Conservation (phyloP, 2,113 vertebrate genomes). For the Glareola pratincola region DNA sequence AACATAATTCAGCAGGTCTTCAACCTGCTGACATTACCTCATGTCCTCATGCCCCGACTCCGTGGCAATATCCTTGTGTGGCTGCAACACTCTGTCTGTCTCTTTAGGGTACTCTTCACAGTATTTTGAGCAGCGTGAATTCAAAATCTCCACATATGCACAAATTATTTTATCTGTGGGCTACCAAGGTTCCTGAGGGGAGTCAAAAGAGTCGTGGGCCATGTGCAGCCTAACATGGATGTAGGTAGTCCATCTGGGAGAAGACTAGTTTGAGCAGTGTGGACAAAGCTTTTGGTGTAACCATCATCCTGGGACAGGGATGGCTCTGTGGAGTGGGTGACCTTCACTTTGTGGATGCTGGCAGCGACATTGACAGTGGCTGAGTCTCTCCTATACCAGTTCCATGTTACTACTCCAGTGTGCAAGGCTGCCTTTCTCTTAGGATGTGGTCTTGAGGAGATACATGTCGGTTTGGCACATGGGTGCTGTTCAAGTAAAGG, state of each 20-base stretch:
- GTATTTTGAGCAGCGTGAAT: neutral
- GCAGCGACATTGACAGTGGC: neutral
- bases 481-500: neutral
- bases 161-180: neutral
- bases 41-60: rapidly evolving
- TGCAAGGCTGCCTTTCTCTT: neutral
- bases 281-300: neutral
- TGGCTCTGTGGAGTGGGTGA: neutral
- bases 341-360: rapidly evolving
- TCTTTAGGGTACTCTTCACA: neutral
- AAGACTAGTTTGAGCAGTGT: neutral
- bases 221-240: neutral
- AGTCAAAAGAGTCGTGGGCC: neutral
- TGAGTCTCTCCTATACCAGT: neutral
- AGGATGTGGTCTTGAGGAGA: neutral
- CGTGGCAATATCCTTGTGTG: neutral
- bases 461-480: neutral
- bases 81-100: neutral
- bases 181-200: neutral
- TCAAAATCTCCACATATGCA: neutral
- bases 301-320: neutral
- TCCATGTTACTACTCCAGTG: neutral
- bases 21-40: rapidly evolving
- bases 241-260: too few relatives aligned
- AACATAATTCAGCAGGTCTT: neutral